Conservation (phyloP, 2,888 invertebrate species). For the Tridacna gigas region DNA sequence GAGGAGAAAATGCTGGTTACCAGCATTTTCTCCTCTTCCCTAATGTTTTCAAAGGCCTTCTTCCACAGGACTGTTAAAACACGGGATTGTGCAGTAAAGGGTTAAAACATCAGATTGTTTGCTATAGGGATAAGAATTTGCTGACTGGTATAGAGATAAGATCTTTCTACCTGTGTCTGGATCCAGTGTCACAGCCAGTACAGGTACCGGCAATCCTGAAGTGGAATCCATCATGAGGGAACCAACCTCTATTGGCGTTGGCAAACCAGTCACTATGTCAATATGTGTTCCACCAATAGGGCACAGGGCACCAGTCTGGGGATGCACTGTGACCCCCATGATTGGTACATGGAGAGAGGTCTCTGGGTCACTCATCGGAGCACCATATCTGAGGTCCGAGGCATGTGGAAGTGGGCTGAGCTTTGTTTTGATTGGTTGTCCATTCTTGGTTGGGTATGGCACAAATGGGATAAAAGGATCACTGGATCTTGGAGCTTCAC, state of each 20-base stretch:
- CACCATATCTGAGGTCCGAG: slow-evolving; percentile 78
- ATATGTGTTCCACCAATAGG: slow-evolving; percentile 82
- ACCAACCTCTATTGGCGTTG: slow-evolving; percentile 83
- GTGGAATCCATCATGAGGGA: slow-evolving; percentile 82
- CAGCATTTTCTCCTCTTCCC: no score
- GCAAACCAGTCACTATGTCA: slow-evolving; percentile 82
- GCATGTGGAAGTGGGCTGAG: slow-evolving; percentile 76
- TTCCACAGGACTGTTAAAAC: no score
- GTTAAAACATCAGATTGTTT: no score
- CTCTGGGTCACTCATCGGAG: slow-evolving; percentile 79
- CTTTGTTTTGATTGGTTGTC: slow-evolving; percentile 74
- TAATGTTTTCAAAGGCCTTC: no score
- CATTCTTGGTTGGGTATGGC: slow-evolving; percentile 77
- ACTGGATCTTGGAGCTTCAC: slow-evolving; percentile 77
- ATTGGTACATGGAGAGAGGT: slow-evolving; percentile 83
- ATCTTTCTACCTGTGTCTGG: slow-evolving; percentile 73
- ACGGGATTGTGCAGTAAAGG: no score
- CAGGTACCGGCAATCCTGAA: slow-evolving; percentile 80
- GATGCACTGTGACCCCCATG: slow-evolving; percentile 82
- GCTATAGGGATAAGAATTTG: no score
- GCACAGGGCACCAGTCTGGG: slow-evolving; percentile 78
- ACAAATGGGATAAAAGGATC: slow-evolving; percentile 81
- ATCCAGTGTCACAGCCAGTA: slow-evolving; percentile 80
- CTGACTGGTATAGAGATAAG: no score
- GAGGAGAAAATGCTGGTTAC: no score